A percentile compares a stretch with the other conserved stretches of the same genome.
Conservation (phyloP, 2,113 vertebrate species). For the Galeopterus variegatus region DNA sequence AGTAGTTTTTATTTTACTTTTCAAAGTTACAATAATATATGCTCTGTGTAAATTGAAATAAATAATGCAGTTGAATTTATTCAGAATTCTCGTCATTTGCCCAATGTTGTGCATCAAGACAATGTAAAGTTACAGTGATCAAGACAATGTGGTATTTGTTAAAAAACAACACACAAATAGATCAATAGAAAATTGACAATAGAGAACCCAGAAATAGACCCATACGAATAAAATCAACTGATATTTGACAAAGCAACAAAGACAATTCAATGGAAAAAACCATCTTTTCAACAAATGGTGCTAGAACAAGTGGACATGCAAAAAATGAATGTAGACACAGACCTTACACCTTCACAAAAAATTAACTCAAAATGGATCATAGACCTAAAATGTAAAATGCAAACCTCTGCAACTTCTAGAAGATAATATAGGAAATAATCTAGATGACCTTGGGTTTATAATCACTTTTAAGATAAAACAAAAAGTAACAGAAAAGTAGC, state of each 20-base stretch:
- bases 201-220: neutral
- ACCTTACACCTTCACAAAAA: neutral
- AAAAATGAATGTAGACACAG: neutral
- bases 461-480: neutral
- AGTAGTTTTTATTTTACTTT: slow-evolving; percentile 57
- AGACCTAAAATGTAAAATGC: neutral
- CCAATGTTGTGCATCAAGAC: neutral
- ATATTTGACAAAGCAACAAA: neutral
- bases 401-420: neutral
- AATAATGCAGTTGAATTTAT: neutral
- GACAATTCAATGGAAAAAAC: neutral
- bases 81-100: neutral
- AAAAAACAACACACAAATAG: neutral
- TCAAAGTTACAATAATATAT: neutral
- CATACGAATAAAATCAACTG: neutral
- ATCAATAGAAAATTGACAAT: neutral
- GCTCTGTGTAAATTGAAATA: neutral
- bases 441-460: neutral
- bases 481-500: neutral
- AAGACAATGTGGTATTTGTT: neutral
- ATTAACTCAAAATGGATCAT: neutral
- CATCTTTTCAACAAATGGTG: neutral
- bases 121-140: neutral
- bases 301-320: neutral
- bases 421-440: neutral